These are phyloP conservation scores for Esox niger DNA, from an alignment of 2,113 vertebrate genomes.

Conservation along the genomic window DNA sequence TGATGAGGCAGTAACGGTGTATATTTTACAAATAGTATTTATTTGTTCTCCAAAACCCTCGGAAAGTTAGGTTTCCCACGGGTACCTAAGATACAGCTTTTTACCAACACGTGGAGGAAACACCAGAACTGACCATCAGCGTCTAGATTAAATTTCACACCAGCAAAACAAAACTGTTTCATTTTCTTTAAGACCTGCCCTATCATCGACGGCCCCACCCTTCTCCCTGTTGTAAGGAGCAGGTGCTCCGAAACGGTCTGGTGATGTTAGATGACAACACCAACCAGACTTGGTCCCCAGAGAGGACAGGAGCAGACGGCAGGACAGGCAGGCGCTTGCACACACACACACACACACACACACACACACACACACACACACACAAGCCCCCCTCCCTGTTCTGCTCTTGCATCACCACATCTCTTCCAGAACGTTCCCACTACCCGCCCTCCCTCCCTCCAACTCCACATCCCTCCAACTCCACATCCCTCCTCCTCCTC, in stretches of 20 bases:
- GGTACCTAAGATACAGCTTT: constrained; percentile 25
- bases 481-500: constrained; percentile 7
- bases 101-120: no score
- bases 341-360: constrained; percentile 5
- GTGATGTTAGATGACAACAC: constrained; percentile 38
- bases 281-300: constrained; percentile 39
- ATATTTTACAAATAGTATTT: no score
- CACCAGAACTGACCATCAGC: no score
- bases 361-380: constrained; percentile 6
- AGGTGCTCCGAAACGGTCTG: constrained; percentile 60
- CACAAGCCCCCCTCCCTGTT: background rate
- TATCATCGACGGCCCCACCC: constrained; percentile 7
- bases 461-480: background rate
- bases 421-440: constrained; percentile 4
- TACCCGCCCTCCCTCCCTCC: background rate
- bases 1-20: no score
- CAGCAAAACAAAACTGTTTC: background rate
- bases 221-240: constrained; percentile 47
- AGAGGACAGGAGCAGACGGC: constrained; percentile 26
- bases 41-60: no score
- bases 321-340: constrained; percentile 12
- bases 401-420: background rate
- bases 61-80: constrained; percentile 2
- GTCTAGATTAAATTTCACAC: constrained; percentile 38
- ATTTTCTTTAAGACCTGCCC: background rate